Base-by-base conservation (phyloP, 2,113 vertebrate species). In the Callospermophilus lateralis region DNA sequence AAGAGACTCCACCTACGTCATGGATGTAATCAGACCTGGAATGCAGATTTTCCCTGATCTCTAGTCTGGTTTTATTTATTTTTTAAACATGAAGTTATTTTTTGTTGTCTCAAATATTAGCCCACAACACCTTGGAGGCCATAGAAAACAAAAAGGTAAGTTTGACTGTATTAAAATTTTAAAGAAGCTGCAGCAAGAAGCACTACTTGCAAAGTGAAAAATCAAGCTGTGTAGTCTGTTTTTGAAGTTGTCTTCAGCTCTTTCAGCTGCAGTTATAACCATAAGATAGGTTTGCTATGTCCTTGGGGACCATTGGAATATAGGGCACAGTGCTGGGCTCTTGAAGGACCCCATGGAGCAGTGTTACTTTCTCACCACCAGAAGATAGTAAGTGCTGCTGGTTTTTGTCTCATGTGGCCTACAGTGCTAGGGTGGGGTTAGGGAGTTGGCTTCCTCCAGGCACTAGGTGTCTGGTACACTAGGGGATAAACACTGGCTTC, bases 391-490 rank as follows among this genome's bases (percentile, higher is more conserved):
- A 63, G 68, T 5, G 4, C 39, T 19, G 4, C 30, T 28, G 2
- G 19, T 67, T 58, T 34, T 26, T 28, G 3, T 55, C 55, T 63
- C 20, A 6, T 11, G 45, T 28, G 81, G 28, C 37, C 28, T 28
- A 9, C 24, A 65, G 42, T 20, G 53, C 22, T 11, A 4, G 34
- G 22, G 8, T 34, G 37, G 61, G 28, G 8, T 0, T 13, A 78
- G 55, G 42, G 24, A 45, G 22, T 5, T 67, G 53, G 8, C 58
- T 22, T 93, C 76, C n/a, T 17, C 26, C 8, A 34, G 20, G 30
- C 19, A 12, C 51, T 12, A 7, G 51, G 28, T 34, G 32, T 20
- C 53, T 2, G 3, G 4, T 51, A 2, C 37, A 6, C 10, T 3
- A 19, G 48, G 24, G 45, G 17, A 9, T 32, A 5, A 45, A 39